Evolutionary conservation across 2,888 invertebrate species (phyloP).

Genomic region (Pecten maximus): DNA sequence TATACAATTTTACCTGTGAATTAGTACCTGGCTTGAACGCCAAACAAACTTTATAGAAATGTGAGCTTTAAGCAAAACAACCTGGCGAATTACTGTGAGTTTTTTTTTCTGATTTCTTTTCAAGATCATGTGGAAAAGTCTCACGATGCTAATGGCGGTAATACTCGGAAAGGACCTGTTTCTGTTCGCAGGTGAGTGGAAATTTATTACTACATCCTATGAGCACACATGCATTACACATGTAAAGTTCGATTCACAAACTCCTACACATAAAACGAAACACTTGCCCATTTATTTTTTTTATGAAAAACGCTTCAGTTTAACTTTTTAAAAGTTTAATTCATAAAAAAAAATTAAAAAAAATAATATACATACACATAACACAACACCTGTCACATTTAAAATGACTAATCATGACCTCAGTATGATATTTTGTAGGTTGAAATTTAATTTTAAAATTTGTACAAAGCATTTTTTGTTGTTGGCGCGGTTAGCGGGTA

Average conservation of each 20-base stretch:
- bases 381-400: not conserved
- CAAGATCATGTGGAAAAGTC: conserved; percentile 46
- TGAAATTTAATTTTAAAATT: not conserved
- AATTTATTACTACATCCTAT: not conserved
- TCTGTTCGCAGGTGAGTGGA: not conserved
- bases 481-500: not conserved
- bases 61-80: not conserved
- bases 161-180: conserved; percentile 39
- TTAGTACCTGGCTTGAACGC: not conserved
- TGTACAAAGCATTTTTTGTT: conserved; percentile 19
- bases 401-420: not conserved
- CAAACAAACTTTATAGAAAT: not conserved
- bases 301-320: not conserved
- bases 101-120: conserved; percentile 40
- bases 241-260: not conserved
- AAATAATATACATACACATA: no score
- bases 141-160: conserved; percentile 34
- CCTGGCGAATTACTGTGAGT: not conserved
- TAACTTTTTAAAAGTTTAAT: not conserved
- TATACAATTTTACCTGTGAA: not conserved
- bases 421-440: not conserved
- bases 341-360: not conserved
- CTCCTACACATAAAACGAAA: not conserved
- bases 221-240: not conserved
- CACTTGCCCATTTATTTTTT: not conserved